These are phyloP conservation scores for Apostichopus parvimensis DNA, from an alignment of 35 echinoderm and acorn worm species.

Conservation along the genomic window DNA sequence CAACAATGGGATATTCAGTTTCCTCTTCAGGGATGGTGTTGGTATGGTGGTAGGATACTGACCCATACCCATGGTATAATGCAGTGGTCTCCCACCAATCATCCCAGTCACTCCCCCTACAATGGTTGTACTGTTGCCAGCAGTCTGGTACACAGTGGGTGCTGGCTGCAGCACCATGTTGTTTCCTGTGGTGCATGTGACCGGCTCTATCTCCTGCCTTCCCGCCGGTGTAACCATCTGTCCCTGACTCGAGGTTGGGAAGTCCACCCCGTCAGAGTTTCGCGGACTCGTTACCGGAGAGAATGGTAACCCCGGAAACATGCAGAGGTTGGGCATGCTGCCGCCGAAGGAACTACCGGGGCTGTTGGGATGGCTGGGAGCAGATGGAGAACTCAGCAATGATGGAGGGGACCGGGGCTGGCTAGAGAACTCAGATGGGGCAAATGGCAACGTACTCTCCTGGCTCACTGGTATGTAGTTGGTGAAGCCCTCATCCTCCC, in stretches of 20 bases:
- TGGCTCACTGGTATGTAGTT: neutral
- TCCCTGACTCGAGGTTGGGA: neutral
- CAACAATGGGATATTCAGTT: neutral
- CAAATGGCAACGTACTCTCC: neutral
- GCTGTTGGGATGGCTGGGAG: constrained; percentile 33
- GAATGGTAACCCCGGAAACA: constrained; percentile 25
- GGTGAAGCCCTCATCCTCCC: constrained; percentile 54
- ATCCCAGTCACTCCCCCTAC: neutral
- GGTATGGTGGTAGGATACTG: neutral
- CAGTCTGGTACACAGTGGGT: neutral
- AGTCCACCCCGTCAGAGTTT: neutral
- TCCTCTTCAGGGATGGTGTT: constrained; percentile 35
- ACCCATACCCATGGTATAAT: constrained; percentile 12
- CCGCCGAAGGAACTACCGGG: constrained; percentile 56
- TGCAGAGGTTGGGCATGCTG: constrained; percentile 65
- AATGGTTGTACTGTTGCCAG: neutral
- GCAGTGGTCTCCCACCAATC: constrained; percentile 12
- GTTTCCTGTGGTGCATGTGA: neutral
- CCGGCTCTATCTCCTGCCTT: neutral
- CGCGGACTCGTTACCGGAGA: constrained; percentile 47
- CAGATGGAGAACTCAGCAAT: constrained; percentile 36
- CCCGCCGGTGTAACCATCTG: neutral
- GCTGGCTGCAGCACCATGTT: neutral
- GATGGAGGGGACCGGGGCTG: constrained; percentile 47
- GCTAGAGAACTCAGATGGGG: neutral